These are phyloP conservation scores for Plagodis dolabraria DNA, from an alignment of 2,888 invertebrate species.

Conservation along the genomic window DNA sequence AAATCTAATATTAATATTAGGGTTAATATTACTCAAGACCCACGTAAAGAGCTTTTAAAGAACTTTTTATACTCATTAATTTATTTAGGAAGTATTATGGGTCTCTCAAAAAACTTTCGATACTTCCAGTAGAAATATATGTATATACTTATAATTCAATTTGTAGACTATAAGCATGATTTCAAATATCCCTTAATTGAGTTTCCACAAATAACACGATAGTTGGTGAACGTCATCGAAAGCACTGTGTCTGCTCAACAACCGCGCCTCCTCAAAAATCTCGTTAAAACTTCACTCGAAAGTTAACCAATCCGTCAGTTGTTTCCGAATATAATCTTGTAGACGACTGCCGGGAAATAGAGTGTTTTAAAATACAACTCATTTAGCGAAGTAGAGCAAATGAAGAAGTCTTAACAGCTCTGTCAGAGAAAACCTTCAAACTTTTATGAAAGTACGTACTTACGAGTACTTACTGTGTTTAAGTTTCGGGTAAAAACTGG, in stretches of 20 bases:
- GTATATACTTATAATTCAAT: too few species aligned
- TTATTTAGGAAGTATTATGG: too few species aligned
- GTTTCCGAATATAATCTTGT: conserved; percentile 38
- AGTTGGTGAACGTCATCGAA: conserved; percentile 4
- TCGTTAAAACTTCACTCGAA: conserved; percentile 67
- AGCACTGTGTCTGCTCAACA: conserved; percentile 34
- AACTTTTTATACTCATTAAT: too few species aligned
- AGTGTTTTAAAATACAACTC: conserved; percentile 36
- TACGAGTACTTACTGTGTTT: too few species aligned
- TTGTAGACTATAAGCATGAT: too few species aligned
- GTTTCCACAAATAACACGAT: conserved; percentile 1
- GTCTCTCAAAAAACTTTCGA: too few species aligned
- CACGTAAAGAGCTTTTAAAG: too few species aligned
- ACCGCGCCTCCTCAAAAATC: conserved; percentile 66
- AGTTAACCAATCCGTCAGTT: conserved; percentile 48
- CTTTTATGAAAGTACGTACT: neutral
- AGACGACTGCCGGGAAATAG: conserved; percentile 29
- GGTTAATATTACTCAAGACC: too few species aligned
- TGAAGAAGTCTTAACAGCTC: conserved; percentile 9
- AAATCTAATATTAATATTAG: too few species aligned
- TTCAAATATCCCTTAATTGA: too few species aligned
- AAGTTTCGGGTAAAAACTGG: too few species aligned
- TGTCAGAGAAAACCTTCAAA: neutral
- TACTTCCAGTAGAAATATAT: too few species aligned
- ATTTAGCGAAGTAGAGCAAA: conserved; percentile 15